Percentiles rank a stretch among this genome's conserved stretches.
phyloP scores from a whole-genome alignment of 2,888 invertebrate genomes.

The Melinaea marsaeus region DNA sequence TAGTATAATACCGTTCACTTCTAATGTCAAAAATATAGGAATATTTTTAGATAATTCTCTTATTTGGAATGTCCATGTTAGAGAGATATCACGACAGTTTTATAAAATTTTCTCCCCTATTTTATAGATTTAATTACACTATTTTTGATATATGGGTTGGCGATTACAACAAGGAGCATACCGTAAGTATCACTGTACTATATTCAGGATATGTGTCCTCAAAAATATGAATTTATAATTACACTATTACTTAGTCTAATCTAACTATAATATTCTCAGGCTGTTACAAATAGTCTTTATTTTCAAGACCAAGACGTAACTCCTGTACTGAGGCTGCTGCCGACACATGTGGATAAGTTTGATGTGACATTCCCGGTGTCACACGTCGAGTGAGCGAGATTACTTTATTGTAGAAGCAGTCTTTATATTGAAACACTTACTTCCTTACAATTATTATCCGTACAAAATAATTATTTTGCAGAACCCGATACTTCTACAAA shows the following conservation, averaged over 20 bases:
- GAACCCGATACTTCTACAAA: constrained; percentile 57
- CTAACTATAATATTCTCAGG: constrained; percentile 36
- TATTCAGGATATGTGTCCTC: too few relatives aligned
- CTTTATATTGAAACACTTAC: too few relatives aligned
- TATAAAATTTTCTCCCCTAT: neutral
- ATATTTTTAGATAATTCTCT: too few relatives aligned
- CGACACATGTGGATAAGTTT: constrained; percentile 32
- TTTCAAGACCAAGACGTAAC: constrained; percentile 54
- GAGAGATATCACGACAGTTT: too few relatives aligned
- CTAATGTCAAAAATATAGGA: too few relatives aligned
- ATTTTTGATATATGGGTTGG: constrained; percentile 49
- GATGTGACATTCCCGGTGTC: constrained; percentile 39
- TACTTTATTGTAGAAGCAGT: neutral
- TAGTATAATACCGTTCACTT: too few relatives aligned
- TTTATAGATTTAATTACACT: constrained; percentile 18
- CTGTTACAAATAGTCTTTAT: constrained; percentile 42
- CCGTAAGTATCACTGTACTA: constrained; percentile 38
- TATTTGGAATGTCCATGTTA: too few relatives aligned
- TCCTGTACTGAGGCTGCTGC: constrained; percentile 41
- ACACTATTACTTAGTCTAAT: too few relatives aligned
- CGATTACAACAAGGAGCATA: constrained; percentile 41
- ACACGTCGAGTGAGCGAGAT: constrained; percentile 44
- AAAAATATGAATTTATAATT: too few relatives aligned
- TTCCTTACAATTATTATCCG: too few relatives aligned
- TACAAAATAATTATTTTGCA: constrained; percentile 38